phyloP scores from a whole-genome alignment of 2,888 invertebrate species.

The Terebella lapidaria region DNA sequence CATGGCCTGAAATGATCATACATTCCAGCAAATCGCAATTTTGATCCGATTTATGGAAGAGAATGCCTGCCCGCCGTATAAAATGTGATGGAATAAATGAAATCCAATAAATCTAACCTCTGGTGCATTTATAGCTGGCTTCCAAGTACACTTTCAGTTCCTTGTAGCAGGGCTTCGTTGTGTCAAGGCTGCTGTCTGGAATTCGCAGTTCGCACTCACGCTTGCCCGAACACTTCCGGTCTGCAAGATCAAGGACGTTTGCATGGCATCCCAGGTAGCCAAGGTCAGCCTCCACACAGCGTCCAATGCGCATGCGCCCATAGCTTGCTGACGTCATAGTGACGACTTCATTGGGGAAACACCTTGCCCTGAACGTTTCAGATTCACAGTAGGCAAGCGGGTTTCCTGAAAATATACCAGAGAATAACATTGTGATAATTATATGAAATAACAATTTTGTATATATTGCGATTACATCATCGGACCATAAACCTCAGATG shows the following conservation, averaged over 20 bases:
- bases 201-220: constrained; percentile 13
- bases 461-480: no score
- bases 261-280: constrained; percentile 15
- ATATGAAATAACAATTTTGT: no score
- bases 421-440: no score
- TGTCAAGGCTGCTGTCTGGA: constrained; percentile 13
- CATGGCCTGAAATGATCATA: no score
- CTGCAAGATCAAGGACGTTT: constrained; percentile 14
- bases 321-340: constrained; percentile 9
- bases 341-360: constrained; percentile 14
- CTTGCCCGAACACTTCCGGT: constrained; percentile 15
- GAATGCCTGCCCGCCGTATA: no score
- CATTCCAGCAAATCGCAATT: no score
- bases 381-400: constrained; percentile 21
- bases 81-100: no score
- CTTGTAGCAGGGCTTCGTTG: constrained; percentile 15
- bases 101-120: constrained; percentile 11
- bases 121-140: constrained; percentile 11
- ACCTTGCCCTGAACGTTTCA: constrained; percentile 12
- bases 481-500: no score
- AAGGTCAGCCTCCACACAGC: constrained; percentile 17
- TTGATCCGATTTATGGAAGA: no score
- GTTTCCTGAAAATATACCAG: no score
- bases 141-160: constrained; percentile 20
- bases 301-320: constrained; percentile 16